Evolutionary conservation across 2,797 vertebrate genomes (phyloP).

Genomic region (Lates japonicus): DNA sequence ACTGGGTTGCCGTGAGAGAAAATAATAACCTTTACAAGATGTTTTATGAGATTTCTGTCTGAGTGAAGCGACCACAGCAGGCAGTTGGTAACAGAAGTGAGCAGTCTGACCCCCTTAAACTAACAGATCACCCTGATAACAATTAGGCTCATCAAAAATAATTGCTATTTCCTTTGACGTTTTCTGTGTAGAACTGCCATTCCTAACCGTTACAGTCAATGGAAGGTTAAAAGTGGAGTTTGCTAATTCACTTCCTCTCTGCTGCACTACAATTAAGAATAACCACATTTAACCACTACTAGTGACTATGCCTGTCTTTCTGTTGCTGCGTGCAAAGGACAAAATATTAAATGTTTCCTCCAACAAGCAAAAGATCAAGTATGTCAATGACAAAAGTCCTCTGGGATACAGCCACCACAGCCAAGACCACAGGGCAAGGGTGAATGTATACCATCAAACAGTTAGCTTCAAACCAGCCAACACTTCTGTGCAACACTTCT

Average conservation of each 20-base stretch:
- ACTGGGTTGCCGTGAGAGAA: not conserved
- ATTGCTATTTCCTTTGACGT: slow-evolving; percentile 51
- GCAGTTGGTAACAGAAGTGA: slow-evolving; percentile 24
- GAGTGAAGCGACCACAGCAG: slow-evolving; percentile 7
- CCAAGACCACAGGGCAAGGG: not conserved
- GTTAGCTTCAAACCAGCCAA: slow-evolving; percentile 28
- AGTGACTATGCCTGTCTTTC: not conserved
- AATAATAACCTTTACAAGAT: slow-evolving; percentile 44
- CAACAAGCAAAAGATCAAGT: slow-evolving; percentile 9
- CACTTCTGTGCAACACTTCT: slow-evolving; percentile 25
- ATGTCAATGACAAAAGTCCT: slow-evolving; percentile 14
- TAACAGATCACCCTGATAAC: slow-evolving; percentile 43
- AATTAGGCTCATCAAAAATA: slow-evolving; percentile 63
- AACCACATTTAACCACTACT: slow-evolving; percentile 1
- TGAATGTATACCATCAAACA: slow-evolving; percentile 14
- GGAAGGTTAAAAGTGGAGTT: slow-evolving; percentile 52
- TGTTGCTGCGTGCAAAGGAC: not conserved
- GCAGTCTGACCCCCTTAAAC: slow-evolving; percentile 27
- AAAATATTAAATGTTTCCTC: slow-evolving; percentile 14
- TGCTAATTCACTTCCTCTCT: slow-evolving; percentile 41
- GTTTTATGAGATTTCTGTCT: slow-evolving; percentile 51
- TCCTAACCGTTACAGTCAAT: slow-evolving; percentile 28
- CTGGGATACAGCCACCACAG: not conserved
- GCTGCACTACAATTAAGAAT: slow-evolving; percentile 39
- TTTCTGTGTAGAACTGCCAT: slow-evolving; percentile 42